phyloP scores from a whole-genome alignment of 2,888 invertebrate genomes.

The Teinopalpus imperialis region DNA sequence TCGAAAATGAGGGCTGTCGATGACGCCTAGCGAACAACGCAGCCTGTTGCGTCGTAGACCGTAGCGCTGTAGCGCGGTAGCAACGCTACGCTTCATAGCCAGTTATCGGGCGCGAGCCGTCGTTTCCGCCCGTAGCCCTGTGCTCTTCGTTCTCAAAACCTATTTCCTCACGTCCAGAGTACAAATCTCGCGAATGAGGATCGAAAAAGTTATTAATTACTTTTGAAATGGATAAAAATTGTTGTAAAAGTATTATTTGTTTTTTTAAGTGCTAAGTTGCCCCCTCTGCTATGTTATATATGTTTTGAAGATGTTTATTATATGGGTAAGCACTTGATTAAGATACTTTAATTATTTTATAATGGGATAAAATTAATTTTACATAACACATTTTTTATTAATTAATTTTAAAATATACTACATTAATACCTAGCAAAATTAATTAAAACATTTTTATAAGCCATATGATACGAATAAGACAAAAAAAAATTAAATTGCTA shows the following conservation, averaged over 20 bases:
- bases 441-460: too few relatives aligned
- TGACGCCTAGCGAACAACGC: conserved; percentile 29
- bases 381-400: too few relatives aligned
- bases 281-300: background rate
- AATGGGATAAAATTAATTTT: too few relatives aligned
- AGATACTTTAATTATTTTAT: too few relatives aligned
- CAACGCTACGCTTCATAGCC: conserved; percentile 50
- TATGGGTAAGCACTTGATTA: conserved; percentile 15
- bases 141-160: conserved; percentile 35
- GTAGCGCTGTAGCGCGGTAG: conserved; percentile 42
- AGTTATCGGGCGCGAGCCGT: conserved; percentile 64
- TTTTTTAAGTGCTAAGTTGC: conserved; percentile 15
- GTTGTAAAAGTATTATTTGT: conserved; percentile 3
- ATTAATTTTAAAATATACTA: too few relatives aligned
- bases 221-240: conserved; percentile 16
- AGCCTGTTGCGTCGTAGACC: conserved; percentile 62
- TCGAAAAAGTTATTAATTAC: conserved; percentile 19
- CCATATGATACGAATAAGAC: too few relatives aligned
- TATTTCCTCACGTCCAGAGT: conserved; percentile 21
- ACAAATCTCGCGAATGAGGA: conserved; percentile 21
- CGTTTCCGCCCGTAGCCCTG: conserved; percentile 62
- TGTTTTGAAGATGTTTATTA: background rate
- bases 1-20: conserved; percentile 23
- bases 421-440: too few relatives aligned
- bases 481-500: too few relatives aligned